Base-by-base conservation (phyloP, 1,140 invertebrate species). In the Drosophila sechellia region DNA sequence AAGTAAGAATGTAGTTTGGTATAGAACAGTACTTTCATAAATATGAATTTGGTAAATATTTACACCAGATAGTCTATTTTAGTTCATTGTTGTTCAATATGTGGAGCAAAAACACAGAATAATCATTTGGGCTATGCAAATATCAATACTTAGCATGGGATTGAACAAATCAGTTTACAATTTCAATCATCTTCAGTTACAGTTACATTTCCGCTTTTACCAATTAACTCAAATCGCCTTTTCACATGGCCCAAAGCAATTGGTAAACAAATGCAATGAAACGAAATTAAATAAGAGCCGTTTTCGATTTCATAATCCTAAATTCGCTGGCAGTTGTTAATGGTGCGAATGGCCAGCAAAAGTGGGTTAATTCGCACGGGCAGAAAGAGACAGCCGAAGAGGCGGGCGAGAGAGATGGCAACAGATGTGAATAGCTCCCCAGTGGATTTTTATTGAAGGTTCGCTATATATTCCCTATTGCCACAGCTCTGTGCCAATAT, bases 291-390 rank as follows among this genome's bases (percentile, higher is more conserved):
- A 81, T 71, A 86, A 74, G 63, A 78, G 71, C 45, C 42, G 60
- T 68, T 74, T 78, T 60, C 49, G 43, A 71, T 86, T 86, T 86
- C 81, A 77, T 81, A 85, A 85, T 65, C 77, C 61, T 43, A 72
- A 57, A 49, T 63, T 48, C n/a, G 49, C 65, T 59, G 76, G 45
- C 34, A 39, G 76, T 58, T 54, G 52, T 39, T 34, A 69, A 56
- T 50, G 66, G 42, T 64, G 56, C 56, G 39, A 75, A 69, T 65
- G 52, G 42, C 49, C 37, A 86, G 50, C 55, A 75, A 86, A 86
- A 81, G 54, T 87, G 70, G 83, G 83, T 81, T 79, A 86, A 81
- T 87, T 78, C 43, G 56, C 71, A 55, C 68, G 55, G 43, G 58
- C 48, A 25, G 25, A 52, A 34, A 71, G 27, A 48, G 20, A 35